phyloP scores from a whole-genome alignment of 92 coral and sea anemone genomes.

The Porites evermanni region DNA sequence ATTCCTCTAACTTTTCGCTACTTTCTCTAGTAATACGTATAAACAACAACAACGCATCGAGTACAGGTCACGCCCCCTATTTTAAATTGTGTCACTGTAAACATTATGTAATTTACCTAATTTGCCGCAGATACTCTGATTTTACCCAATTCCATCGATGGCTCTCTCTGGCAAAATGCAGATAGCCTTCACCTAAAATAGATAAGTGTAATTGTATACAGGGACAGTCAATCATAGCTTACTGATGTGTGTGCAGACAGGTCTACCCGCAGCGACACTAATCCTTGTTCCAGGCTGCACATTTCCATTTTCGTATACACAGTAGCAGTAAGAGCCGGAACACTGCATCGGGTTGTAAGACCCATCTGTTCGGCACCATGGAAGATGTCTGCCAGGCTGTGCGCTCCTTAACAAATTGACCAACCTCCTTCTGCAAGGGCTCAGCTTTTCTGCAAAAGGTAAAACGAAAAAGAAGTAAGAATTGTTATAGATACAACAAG shows the following conservation, averaged over 20 bases:
- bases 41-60: too few relatives aligned
- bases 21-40: too few relatives aligned
- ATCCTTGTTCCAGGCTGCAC: conserved; percentile 80
- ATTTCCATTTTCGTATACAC: conserved; percentile 80
- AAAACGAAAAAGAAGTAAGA: too few relatives aligned
- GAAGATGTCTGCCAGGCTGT: conserved; percentile 53
- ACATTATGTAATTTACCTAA: too few relatives aligned
- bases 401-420: conserved; percentile 43
- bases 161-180: too few relatives aligned
- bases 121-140: too few relatives aligned
- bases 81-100: too few relatives aligned
- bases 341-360: conserved; percentile 84
- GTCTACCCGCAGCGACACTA: conserved; percentile 73
- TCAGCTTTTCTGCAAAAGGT: background rate
- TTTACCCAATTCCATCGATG: too few relatives aligned
- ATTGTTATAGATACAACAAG: too few relatives aligned
- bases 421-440: conserved; percentile 66
- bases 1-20: too few relatives aligned
- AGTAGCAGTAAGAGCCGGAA: conserved; percentile 80
- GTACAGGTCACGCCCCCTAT: too few relatives aligned
- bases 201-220: background rate
- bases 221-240: background rate
- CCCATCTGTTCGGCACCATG: conserved; percentile 85
- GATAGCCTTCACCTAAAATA: background rate
- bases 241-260: conserved; percentile 74